These are phyloP conservation scores for Zosterops borbonicus DNA, from an alignment of 2,113 vertebrate species.

Conservation along the genomic window DNA sequence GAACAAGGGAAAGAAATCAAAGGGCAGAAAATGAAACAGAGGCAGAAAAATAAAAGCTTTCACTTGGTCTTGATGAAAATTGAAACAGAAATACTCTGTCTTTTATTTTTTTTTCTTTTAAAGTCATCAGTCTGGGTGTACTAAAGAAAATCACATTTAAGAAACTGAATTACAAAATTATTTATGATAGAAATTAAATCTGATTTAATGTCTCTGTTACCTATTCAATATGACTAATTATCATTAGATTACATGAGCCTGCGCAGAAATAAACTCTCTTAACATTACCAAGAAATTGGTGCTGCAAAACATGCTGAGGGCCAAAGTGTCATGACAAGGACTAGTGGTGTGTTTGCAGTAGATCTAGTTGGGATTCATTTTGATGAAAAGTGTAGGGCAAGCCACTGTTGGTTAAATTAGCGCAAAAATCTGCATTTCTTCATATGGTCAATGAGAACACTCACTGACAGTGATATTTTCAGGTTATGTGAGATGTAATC, in stretches of 20 bases:
- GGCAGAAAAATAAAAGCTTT: neutral
- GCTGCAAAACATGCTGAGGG: neutral
- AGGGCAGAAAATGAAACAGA: conserved; percentile 17
- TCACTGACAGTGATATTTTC: neutral
- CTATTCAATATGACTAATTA: neutral
- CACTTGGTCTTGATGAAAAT: neutral
- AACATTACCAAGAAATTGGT: neutral
- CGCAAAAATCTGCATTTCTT: neutral
- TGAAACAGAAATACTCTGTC: neutral
- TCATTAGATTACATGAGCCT: neutral
- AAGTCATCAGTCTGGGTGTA: neutral
- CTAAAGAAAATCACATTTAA: neutral
- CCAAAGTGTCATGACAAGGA: neutral
- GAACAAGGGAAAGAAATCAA: conserved; percentile 19
- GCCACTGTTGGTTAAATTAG: neutral
- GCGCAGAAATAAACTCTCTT: neutral
- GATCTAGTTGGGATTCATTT: neutral
- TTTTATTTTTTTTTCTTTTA: neutral
- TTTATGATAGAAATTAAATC: neutral
- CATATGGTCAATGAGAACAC: neutral
- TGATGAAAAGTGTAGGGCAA: neutral
- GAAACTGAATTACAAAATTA: neutral
- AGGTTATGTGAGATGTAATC: neutral
- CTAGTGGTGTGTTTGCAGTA: neutral
- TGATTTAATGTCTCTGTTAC: neutral